A percentile compares a stretch with the other conserved stretches of the same genome.
Conservation (phyloP, 2,797 vertebrate species). For the Gephyroberyx darwinii region DNA sequence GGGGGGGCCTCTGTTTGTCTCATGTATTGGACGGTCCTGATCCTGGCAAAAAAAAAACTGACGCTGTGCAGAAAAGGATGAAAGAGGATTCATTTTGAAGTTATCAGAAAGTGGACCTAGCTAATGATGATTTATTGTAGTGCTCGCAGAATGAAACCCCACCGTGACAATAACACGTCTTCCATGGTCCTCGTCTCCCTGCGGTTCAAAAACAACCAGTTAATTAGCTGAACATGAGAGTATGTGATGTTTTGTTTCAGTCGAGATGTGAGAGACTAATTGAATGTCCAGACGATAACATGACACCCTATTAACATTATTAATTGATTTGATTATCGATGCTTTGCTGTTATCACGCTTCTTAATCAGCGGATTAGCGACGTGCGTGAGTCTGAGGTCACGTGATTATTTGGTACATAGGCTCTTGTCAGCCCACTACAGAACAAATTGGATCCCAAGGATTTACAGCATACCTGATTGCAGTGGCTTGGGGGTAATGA, state of each 20-base stretch:
- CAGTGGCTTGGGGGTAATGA: conserved; percentile 60
- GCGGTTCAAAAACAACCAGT: background rate
- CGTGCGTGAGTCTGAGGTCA: conserved; percentile 31
- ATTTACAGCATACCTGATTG: conserved; percentile 66
- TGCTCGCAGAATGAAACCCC: background rate
- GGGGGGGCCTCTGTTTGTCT: background rate
- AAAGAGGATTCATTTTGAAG: background rate
- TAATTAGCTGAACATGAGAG: background rate
- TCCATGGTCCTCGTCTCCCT: background rate
- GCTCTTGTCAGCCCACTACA: conserved; percentile 48
- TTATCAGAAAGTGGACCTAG: background rate
- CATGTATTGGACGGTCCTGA: background rate
- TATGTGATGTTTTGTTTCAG: background rate
- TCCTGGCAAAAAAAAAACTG: conserved; percentile 1
- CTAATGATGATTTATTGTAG: background rate
- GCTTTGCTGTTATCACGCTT: conserved; percentile 16
- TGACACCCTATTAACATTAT: conserved; percentile 14
- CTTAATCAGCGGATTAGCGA: conserved; percentile 45
- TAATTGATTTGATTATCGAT: conserved; percentile 33
- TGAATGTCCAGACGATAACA: conserved; percentile 36
- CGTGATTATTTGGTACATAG: conserved; percentile 41
- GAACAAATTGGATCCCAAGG: conserved; percentile 67
- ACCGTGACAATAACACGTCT: background rate
- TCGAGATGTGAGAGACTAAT: conserved; percentile 28
- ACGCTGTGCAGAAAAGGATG: background rate